Evolutionary conservation across 2,888 invertebrate species (phyloP).

Genomic region (Drosophila niveifrons): DNA sequence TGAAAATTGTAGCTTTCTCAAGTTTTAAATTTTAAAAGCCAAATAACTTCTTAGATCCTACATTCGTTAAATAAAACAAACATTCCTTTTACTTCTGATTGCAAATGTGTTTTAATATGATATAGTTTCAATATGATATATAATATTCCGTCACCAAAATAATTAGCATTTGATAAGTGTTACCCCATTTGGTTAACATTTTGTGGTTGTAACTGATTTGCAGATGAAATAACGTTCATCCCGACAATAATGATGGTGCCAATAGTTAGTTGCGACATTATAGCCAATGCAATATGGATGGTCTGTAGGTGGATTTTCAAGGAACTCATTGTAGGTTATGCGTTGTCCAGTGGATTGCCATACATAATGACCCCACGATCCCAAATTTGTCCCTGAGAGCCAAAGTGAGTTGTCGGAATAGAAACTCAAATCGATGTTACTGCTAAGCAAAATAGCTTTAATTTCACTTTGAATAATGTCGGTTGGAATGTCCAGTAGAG

Average conservation of each 20-base stretch:
- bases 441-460: background rate
- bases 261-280: background rate
- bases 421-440: background rate
- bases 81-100: slow-evolving; percentile 9
- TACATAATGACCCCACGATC: background rate
- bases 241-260: slow-evolving; percentile 2
- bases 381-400: slow-evolving; percentile 8
- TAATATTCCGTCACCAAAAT: background rate
- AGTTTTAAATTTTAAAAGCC: no score
- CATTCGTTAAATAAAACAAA: background rate
- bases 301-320: background rate
- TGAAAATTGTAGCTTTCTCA: no score
- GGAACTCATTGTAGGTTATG: background rate
- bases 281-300: slow-evolving; percentile 1
- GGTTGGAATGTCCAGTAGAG: background rate
- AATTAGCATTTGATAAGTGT: background rate
- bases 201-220: background rate
- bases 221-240: slow-evolving; percentile 5
- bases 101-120: slow-evolving; percentile 15
- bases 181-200: background rate
- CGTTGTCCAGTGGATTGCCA: slow-evolving; percentile 1
- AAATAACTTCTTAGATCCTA: no score
- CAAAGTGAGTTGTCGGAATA: background rate
- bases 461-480: background rate
- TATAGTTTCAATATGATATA: slow-evolving; percentile 16